Evolutionary conservation across 2,113 vertebrate genomes (phyloP), one percentile per base, ranked within the genome.

Genomic region (Anguilla japonica): DNA sequence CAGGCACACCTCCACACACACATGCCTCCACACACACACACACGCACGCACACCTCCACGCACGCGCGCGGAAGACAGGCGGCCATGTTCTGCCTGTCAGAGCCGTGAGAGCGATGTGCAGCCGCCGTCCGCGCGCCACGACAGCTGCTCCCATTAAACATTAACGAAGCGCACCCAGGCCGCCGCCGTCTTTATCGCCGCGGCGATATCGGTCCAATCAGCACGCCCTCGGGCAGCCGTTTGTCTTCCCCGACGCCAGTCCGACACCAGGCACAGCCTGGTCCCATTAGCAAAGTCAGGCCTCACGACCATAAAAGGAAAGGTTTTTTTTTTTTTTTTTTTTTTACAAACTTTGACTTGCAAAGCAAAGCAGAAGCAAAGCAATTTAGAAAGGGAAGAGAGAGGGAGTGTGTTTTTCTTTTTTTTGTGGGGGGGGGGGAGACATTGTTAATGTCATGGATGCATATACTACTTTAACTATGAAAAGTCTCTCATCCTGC

Each of bases 341-440:
- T 34, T 34, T 56, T 15, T 11, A 8, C 53, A 63, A 9, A 63
- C 18, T 20, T 9, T 39, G 26, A 83, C 53, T 57, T 53, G 34
- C 9, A 20, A 3, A 5, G 18, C 11, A 57, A 57, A 15, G 46
- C n/a, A 41, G 34, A 41, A 13, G 57, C n/a, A n/a, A n/a, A 41
- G 22, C 6, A 5, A 85, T 89, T 91, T 78, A 78, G 91, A 89
- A 0, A 1, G 57, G 92, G 83, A 1, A 39, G 29, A 15, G 46
- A 60, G 34, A 26, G 18, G 5, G 40, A 53, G 53, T 53, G 50
- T 11, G 8, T 46, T 34, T 34, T 46, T 46, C 43, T 46, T 46
- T 53, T 14, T 53, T 53, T 53, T 53, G 50, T 6, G 50, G 50
- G 50, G 50, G 50, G 50, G 50, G 8, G 50, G 50, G 43, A 9